Evolutionary conservation across 2,113 vertebrate species (phyloP), one percentile per base, ranked within the genome.

Genomic region (Turdus rufiventris): DNA sequence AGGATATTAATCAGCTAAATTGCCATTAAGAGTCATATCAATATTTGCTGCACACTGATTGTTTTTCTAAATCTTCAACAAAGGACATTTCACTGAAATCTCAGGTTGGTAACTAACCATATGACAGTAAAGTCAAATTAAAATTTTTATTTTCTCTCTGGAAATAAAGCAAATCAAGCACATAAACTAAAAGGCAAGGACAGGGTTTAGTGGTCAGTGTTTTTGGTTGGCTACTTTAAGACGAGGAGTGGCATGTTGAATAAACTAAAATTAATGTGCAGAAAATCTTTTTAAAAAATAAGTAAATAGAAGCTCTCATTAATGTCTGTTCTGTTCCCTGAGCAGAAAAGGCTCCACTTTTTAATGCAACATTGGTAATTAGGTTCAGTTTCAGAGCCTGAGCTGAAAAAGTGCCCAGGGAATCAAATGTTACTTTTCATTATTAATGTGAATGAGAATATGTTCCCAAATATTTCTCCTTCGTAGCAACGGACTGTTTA

Each of bases 1-100:
- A 97, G 94, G 97, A 97, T 97, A 98, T 97, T 98, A 97, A 98
- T 97, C 98, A 98, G 96, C 97, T 97, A 97, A 98, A 97, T 97
- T 97, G 97, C 93, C 94, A 98, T 97, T 97, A 97, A 97, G 96
- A 98, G 96, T 97, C 97, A 97, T 98, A 98, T 98, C 97, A 98
- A 95, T 97, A 97, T 98, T 97, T 97, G 95, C 96, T 87, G 65
- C 91, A 91, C 79, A 82, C 82, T 89, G 96, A 96, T 96, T 97
- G 96, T 97, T 97, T 97, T 96, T 95, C 95, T 96, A 97, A 97
- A 97, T 97, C 80, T 96, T 95, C 88, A 97, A 96, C 97, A 97
- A 97, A 97, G 94, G 90, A 95, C 88, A 38, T 94, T 96, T 94
- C 91, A 96, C 95, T 97, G 87, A 96, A 96, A 95, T 97, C 96